A percentile compares a stretch with the other conserved stretches of the same genome.
These are phyloP conservation scores for Holcopasites calliopsidis DNA, from an alignment of 1,140 invertebrate genomes.

Conservation along the genomic window DNA sequence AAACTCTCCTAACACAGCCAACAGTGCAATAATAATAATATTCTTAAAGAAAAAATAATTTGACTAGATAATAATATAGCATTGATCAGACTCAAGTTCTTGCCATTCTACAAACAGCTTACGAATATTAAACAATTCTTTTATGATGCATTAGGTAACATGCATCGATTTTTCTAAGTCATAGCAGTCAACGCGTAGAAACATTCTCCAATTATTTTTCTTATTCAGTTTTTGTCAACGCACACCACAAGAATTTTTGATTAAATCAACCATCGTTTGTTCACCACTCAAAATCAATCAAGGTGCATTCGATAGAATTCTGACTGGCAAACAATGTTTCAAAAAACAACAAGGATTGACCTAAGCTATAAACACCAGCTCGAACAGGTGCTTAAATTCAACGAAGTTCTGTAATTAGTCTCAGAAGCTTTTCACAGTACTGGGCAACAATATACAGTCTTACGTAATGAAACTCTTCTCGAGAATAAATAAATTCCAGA, in stretches of 20 bases:
- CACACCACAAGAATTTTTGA: background rate
- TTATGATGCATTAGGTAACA: background rate
- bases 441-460: background rate
- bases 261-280: no score
- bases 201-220: background rate
- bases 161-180: background rate
- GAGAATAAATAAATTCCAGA: background rate
- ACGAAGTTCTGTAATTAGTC: background rate
- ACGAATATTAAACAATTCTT: background rate
- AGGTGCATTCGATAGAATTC: background rate
- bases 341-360: background rate
- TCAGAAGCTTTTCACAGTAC: background rate
- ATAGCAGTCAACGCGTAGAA: slow-evolving; percentile 31
- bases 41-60: slow-evolving; percentile 1
- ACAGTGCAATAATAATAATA: slow-evolving; percentile 22
- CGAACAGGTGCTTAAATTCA: background rate
- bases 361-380: background rate
- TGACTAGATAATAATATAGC: slow-evolving; percentile 17
- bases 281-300: no score
- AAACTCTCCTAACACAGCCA: slow-evolving; percentile 17
- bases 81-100: slow-evolving; percentile 6
- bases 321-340: background rate
- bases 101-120: background rate
- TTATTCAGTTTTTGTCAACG: background rate
- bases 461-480: background rate